These are phyloP conservation scores for Macropodus opercularis DNA, from an alignment of 2,797 vertebrate species.

Conservation along the genomic window DNA sequence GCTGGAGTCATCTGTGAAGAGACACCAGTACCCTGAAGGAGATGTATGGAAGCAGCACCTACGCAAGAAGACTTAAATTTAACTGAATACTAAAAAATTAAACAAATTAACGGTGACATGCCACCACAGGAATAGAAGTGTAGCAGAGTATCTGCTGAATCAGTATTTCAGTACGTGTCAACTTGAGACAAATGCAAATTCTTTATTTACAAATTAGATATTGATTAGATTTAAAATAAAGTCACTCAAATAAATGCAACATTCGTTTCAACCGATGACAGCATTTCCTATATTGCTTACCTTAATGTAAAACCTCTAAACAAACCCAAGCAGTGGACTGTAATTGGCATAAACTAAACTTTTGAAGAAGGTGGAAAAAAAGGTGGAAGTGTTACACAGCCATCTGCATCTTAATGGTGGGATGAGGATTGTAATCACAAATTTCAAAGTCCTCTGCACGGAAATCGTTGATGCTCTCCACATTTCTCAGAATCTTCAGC, in stretches of 20 bases:
- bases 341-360: neutral
- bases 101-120: neutral
- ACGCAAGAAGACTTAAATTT: slow-evolving; percentile 23
- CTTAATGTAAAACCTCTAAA: neutral
- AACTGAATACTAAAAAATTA: neutral
- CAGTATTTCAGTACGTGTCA: neutral
- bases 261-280: no score
- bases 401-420: slow-evolving; percentile 97
- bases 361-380: neutral
- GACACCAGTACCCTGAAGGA: slow-evolving; percentile 84
- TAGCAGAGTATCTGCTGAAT: no score
- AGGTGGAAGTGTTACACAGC: slow-evolving; percentile 81
- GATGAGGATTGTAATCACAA: slow-evolving; percentile 91
- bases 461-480: slow-evolving; percentile 90
- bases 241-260: neutral
- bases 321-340: no score
- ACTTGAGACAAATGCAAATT: neutral
- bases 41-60: slow-evolving; percentile 79
- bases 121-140: neutral
- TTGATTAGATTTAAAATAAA: slow-evolving; percentile 7
- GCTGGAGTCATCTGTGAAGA: slow-evolving; percentile 83
- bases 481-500: slow-evolving; percentile 88
- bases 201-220: slow-evolving; percentile 55
- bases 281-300: no score
- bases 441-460: slow-evolving; percentile 91